Base-by-base conservation (phyloP, 2,888 invertebrate genomes). In the Drosophila phalerata region DNA sequence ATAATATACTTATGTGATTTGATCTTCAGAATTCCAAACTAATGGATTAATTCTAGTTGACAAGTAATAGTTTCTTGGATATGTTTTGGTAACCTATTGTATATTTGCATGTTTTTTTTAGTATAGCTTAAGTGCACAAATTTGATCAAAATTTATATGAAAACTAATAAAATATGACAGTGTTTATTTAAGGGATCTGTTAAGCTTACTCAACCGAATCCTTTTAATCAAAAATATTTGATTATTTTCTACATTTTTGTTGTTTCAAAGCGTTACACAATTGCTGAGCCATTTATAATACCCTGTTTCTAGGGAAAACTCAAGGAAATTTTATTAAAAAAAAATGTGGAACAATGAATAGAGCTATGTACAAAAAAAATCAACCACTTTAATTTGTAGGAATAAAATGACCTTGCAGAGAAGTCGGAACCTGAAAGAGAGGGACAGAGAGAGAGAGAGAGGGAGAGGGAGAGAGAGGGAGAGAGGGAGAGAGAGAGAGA, bases 341-440 rank as follows among this genome's bases (percentile, higher is more conserved):
- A 40, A 34, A 22, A 43, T 53, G 48, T 34, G 47, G 55, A 37
- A 62, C 22, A 65, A 40, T 5, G 38, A 19, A 15, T 32, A 38
- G 22, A 57, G 56, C 19, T 45, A 45, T 5, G 2, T 11, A 51
- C 43, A 53, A 67, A 22, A 67, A 22, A 68, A 65, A 64, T 65
- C 77, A 72, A 78, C 69, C 69, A 80, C 74, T 75, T 80, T 62
- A 73, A 71, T 76, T 80, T 69, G 70, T 73, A 61, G 13, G 68
- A 73, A 64, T 65, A 32, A 69, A 69, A 69, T 84, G 80, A 83
- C 82, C 84, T 82, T 83, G 83, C 67, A 57, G 52, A 28, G 53
- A 49, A 61, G 71, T 62, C 53, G 72, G 1, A 42, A 38, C 38
- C 55, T 40, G 40, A 30, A 30, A 38, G 40, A 17, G 32, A 15